Evolutionary conservation across 2,797 vertebrate species (phyloP), one percentile per base, ranked within the genome.

Genomic region (Gymnodraco acuticeps): DNA sequence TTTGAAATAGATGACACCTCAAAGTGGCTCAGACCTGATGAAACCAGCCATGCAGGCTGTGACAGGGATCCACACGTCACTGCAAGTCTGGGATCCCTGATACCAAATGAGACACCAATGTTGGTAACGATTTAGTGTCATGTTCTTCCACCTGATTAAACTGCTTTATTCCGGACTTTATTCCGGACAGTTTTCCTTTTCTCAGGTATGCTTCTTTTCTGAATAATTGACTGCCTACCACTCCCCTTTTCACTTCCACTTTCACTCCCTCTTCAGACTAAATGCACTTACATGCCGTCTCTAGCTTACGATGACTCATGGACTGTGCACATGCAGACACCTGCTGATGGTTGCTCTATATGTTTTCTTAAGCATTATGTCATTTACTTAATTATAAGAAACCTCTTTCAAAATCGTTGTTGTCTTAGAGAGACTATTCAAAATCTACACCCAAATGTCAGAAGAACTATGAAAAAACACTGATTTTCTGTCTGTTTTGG

Each of bases 241-340:
- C 53, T 53, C 60, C 43, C 59, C 19, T 17, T 63, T 79, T 48
- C 8, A 19, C 70, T 42, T 16, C 23, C 12, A 46, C 17, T 43
- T 46, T 53, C 4, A 3, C 31, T 55, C 38, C 50, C 7, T 12
- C 23, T n/a, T 42, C 20, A 53, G 16, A 51, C 12, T 41, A 8
- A 59, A 9, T 19, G 17, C 53, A 42, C 74, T 76, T 62, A 65
- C 23, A 31, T 64, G 17, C 43, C 33, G 16, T 19, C 9, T 0
- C 11, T 10, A 13, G 10, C 19, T 0, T 7, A 4, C 15, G 0
- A 19, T 75, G 80, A 83, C 53, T 88, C 80, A 77, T 43, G 38
- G 16, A 3, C 38, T 46, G 1, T 20, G 53, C 45, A 64, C 10
- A 12, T 23, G 3, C 11, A 77, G 62, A 46, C 43, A 27, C 8